A percentile compares a stretch with the other conserved stretches of the same genome.
Conservation (phyloP, 2,888 invertebrate genomes). For the Chrysomela aeneicollis region DNA sequence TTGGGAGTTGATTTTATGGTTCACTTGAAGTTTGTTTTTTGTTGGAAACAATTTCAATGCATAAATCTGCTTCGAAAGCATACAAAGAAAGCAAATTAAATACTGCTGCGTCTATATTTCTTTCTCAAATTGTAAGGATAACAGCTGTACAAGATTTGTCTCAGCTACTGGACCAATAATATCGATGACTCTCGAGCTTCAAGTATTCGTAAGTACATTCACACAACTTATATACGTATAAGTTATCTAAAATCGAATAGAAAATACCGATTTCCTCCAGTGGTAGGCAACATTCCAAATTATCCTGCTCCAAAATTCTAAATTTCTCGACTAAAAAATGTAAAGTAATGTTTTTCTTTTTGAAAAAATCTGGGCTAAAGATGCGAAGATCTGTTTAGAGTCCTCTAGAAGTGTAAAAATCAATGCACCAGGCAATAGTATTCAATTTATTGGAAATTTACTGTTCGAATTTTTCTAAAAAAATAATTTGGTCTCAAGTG, state of each 20-base stretch:
- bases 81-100: constrained; percentile 23
- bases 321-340: constrained; percentile 6
- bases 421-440: constrained; percentile 31
- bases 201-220: background rate
- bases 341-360: background rate
- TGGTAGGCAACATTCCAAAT: background rate
- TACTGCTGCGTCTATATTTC: background rate
- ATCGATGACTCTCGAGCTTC: background rate
- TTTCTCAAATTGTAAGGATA: background rate
- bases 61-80: constrained; percentile 37
- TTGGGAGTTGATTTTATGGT: background rate
- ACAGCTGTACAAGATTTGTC: background rate
- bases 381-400: constrained; percentile 39
- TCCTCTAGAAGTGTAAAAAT: constrained; percentile 38
- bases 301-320: constrained; percentile 1
- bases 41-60: constrained; percentile 27
- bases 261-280: background rate
- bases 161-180: background rate
- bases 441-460: constrained; percentile 34
- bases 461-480: constrained; percentile 40
- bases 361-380: constrained; percentile 22
- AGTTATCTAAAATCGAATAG: too few species aligned
- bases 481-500: constrained; percentile 57
- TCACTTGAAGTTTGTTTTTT: too few species aligned
- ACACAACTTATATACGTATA: background rate